Base-by-base conservation (phyloP, 2,888 invertebrate genomes). In the Furcula furcula region DNA sequence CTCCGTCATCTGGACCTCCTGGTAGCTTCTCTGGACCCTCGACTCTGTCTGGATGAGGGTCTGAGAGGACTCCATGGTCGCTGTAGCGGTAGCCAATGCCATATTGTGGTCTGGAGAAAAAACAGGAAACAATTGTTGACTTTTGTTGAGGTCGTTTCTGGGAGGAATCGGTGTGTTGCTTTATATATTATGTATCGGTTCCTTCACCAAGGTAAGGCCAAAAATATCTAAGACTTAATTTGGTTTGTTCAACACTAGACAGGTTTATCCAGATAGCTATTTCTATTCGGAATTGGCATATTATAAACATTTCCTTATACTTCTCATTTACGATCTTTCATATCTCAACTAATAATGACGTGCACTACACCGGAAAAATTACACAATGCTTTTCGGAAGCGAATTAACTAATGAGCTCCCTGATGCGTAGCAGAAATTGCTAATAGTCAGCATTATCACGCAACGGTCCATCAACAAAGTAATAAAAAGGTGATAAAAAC, bases 51-150 rank as follows among this genome's bases (percentile, higher is more conserved):
- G 80, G 46, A 85, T 80, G 50, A 85, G 77, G 44, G 72, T 70
- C 52, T 80, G 76, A 6, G 87, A 83, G 9, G 84, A 63, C 74
- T 88, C 88, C 78, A 87, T 84, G 34, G 80, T 76, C 56, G 85
- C 74, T 27, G 82, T 72, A 25, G 74, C 80, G 35, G 82, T 77
- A 29, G 82, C 85, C 70, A 79, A 64, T 35, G 76, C 75, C 75
- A 77, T 76, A 50, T 59, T 72, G 54, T 59, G 65, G 46, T 75
- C 78, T 80, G 67, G n/a, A n/a, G n/a, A n/a, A 5, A 29, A 7
- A 52, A 34, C 7, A 44, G 6, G 29, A 5, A 12, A 7, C 6
- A 10, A 7, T 29, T 23, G 13, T n/a, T n/a, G n/a, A n/a, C n/a
- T n/a, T n/a, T n/a, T n/a, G n/a, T n/a, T n/a, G n/a, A n/a, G n/a